Evolutionary conservation across 1,140 invertebrate genomes (phyloP).

Genomic region (Eurytemora carolleeae): DNA sequence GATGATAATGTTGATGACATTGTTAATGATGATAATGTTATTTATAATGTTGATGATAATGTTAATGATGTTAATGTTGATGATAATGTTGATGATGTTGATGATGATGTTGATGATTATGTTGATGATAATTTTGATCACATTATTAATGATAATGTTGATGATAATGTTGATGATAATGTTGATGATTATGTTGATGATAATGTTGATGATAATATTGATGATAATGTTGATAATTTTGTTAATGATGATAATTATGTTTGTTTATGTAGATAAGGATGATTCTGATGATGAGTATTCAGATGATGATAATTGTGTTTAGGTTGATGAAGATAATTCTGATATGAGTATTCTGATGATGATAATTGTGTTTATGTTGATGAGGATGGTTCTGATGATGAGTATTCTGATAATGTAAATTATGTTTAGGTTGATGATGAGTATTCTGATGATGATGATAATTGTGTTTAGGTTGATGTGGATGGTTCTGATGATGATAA

Average conservation of each 20-base stretch:
- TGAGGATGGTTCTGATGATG: slow-evolving; percentile 61
- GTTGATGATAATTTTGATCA: too few relatives aligned
- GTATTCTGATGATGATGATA: slow-evolving; percentile 54
- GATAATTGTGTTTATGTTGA: slow-evolving; percentile 67
- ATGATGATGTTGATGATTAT: too few relatives aligned
- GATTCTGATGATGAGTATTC: slow-evolving; percentile 83
- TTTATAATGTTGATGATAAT: too few relatives aligned
- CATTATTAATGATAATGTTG: too few relatives aligned
- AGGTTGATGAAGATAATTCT: slow-evolving; percentile 48
- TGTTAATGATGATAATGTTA: too few relatives aligned
- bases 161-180: too few relatives aligned
- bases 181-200: slow-evolving; percentile 60
- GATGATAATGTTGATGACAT: too few relatives aligned
- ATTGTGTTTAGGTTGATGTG: slow-evolving; percentile 99
- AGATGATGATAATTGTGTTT: slow-evolving; percentile 40
- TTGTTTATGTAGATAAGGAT: slow-evolving; percentile 54
- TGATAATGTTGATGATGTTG: too few relatives aligned
- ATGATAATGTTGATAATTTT: slow-evolving; percentile 99
- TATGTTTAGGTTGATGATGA: slow-evolving; percentile 99
- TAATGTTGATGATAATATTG: slow-evolving; percentile 81
- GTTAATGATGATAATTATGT: slow-evolving; percentile 60
- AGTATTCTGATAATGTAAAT: slow-evolving; percentile 96
- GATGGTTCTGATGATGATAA: slow-evolving; percentile 38
- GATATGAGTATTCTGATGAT: slow-evolving; percentile 92
- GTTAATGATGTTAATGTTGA: too few relatives aligned